Evolutionary conservation across 2,113 vertebrate species (phyloP), one percentile per base, ranked within the genome.

Genomic region (Natator depressus): DNA sequence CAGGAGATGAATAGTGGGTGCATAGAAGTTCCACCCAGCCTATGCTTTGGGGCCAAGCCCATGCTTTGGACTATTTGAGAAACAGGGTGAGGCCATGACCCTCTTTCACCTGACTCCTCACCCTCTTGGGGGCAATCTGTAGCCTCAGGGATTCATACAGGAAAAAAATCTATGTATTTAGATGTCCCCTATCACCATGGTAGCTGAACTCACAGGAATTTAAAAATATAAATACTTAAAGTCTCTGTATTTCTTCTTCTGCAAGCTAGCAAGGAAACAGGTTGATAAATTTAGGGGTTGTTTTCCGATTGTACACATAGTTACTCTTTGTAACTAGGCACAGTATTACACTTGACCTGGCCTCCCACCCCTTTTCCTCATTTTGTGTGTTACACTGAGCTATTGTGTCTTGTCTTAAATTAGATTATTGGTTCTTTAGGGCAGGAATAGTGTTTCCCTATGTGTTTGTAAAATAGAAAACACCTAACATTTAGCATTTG

Each of bases 351-450:
- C 14, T 35, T 65, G 3, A 8, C 62, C 62, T 65, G 35, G 31
- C 29, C 62, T 12, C 14, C 79, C 65, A 24, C 2, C 49, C 89
- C n/a, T 0, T 76, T 93, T 17, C 17, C 88, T 84, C 42, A 84
- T 17, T 84, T 46, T 84, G 13, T 84, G 89, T 91, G 19, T 59
- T 35, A 53, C 4, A 82, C 82, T 79, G 20, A 38, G 12, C 29
- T 35, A 13, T 29, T 35, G 6, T 65, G 17, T 65, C 31, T 89
- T 84, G 27, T 84, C n/a, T 59, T 88, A 89, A 92, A 84, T 84
- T 86, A 86, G 1, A 3, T 72, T 93, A 91, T 91, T 87, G 88
- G 91, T 93, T 82, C 20, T 76, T 35, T 85, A 53, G 89, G 72
- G 42, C n/a, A 91, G 80, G 6, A 16, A 92, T 29, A 53, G 12